Evolutionary conservation across 1,140 invertebrate genomes (phyloP), one percentile per base, ranked within the genome.

Genomic region (Drosophila bocki): DNA sequence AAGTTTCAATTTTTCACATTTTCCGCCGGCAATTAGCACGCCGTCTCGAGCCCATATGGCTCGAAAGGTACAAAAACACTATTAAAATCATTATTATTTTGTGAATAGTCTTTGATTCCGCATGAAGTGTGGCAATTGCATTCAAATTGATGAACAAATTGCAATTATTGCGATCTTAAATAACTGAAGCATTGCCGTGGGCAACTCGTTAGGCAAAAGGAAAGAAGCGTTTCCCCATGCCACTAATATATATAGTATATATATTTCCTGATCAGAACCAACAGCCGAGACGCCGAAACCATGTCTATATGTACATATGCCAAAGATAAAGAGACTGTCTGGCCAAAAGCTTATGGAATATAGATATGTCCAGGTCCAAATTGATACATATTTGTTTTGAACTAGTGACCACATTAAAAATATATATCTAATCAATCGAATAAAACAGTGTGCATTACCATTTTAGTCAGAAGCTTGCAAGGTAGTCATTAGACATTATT

Each of bases 161-260:
- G 53, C 53, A 41, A 56, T 56, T 56, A 56, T 56, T 56, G 53
- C 53, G 35, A 56, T 39, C 53, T 56, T 56, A 56, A 56, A 39
- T 56, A 56, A 56, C 53, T 56, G 53, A 39, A 56, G 53, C 53
- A 56, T 56, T 56, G 35, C 53, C 35, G 53, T 35, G 50, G 50
- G 50, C 50, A 33, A 51, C 50, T 51, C 50, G n/a, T 56, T 39
- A 2, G 37, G 35, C 35, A 39, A 56, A 56, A 15, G 53, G 35
- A 39, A 56, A 56, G 35, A 56, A 56, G 53, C 53, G 33, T 54
- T 39, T 54, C 51, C 53, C 33, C 53, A 22, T 15, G 12, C 32
- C n/a, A 51, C 9, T 1, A 8, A 13, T 32, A 7, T 15, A 22
- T 15, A 26, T 15, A 13, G 8, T 13, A 39, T n/a, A 26, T 56